Conservation (phyloP, 2,797 vertebrate species). For the Chaetophractus vellerosus region DNA sequence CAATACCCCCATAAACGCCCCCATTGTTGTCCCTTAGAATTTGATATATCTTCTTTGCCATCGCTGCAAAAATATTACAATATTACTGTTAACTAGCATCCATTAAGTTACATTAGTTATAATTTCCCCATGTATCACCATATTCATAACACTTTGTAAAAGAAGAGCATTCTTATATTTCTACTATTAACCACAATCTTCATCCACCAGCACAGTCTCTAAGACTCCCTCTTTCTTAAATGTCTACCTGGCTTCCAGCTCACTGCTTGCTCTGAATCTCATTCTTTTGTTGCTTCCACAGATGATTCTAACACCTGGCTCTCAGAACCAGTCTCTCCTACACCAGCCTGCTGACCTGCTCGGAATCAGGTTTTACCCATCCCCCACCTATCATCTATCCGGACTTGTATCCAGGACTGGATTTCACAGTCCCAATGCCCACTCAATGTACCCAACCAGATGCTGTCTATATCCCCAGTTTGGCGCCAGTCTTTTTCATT, state of each 20-base stretch:
- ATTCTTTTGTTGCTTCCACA: neutral
- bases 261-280: neutral
- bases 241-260: slow-evolving; percentile 45
- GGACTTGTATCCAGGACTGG: neutral
- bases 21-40: too few relatives aligned
- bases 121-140: too few relatives aligned
- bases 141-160: too few relatives aligned
- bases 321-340: slow-evolving; percentile 10
- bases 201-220: too few relatives aligned
- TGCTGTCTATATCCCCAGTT: neutral
- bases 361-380: neutral
- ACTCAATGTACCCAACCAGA: neutral
- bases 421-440: neutral
- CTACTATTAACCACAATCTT: too few relatives aligned
- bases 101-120: too few relatives aligned
- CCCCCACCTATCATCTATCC: neutral
- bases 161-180: too few relatives aligned
- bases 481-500: neutral
- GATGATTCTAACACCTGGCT: slow-evolving; percentile 25
- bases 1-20: too few relatives aligned
- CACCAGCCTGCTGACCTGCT: neutral
- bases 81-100: too few relatives aligned
- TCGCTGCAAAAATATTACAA: too few relatives aligned
- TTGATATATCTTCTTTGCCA: too few relatives aligned
- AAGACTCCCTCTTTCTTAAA: slow-evolving; percentile 47